phyloP scores from a whole-genome alignment of 2,797 vertebrate genomes.

The Pelobates cultripes region DNA sequence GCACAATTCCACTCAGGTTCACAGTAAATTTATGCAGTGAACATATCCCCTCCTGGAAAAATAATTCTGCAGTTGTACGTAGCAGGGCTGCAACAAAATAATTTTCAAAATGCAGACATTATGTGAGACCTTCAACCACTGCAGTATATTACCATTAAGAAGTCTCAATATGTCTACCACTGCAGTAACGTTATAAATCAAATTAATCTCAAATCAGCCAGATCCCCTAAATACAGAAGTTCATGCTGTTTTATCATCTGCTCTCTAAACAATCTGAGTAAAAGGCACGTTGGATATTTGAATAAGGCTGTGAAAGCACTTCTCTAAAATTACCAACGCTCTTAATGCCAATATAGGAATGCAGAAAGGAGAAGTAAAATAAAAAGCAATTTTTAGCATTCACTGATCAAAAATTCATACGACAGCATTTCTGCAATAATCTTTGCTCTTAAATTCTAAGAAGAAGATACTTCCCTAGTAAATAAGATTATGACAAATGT shows the following conservation, averaged over 20 bases:
- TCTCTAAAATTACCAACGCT: constrained; percentile 51
- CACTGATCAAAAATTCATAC: constrained; percentile 19
- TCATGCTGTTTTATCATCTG: constrained; percentile 75
- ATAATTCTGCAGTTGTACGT: no score
- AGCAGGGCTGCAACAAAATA: no score
- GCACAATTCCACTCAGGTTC: no score
- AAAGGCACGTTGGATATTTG: constrained; percentile 49
- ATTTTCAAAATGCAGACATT: constrained; percentile 21
- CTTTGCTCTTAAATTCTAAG: background rate
- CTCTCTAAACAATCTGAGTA: constrained; percentile 51
- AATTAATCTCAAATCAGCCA: constrained; percentile 69
- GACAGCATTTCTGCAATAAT: constrained; percentile 20
- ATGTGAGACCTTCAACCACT: constrained; percentile 17
- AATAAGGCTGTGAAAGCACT: constrained; percentile 53
- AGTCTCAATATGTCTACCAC: constrained; percentile 53
- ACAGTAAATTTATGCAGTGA: no score
- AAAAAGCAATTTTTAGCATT: constrained; percentile 37
- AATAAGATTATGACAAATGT: background rate
- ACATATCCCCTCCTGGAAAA: no score
- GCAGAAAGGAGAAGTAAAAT: constrained; percentile 26
- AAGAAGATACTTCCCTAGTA: background rate
- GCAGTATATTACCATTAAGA: constrained; percentile 59
- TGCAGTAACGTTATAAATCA: constrained; percentile 60
- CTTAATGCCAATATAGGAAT: constrained; percentile 50
- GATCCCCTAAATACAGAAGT: constrained; percentile 62